Evolutionary conservation across 1,140 invertebrate species (phyloP).

Genomic region (Drosophila punjabiensis): DNA sequence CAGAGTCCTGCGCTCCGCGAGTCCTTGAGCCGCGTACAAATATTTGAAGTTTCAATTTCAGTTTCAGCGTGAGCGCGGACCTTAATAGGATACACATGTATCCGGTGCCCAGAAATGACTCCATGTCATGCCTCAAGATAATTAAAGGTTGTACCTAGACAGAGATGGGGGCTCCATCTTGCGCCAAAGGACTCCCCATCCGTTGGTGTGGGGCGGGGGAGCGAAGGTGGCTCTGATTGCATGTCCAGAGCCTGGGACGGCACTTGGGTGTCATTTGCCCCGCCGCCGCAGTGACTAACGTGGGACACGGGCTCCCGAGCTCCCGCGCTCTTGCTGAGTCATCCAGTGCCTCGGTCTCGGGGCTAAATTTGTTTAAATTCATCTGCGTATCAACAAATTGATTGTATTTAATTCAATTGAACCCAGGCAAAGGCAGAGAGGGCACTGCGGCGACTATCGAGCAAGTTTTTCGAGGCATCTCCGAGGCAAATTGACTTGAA

Average conservation of each 20-base stretch:
- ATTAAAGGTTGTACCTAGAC: conserved; percentile 72
- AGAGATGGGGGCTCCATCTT: background rate
- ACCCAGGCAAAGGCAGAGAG: conserved; percentile 38
- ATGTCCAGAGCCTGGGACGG: conserved; percentile 42
- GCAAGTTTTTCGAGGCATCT: conserved; percentile 49
- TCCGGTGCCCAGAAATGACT: conserved; percentile 68
- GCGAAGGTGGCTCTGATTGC: conserved; percentile 39
- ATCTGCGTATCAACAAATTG: conserved; percentile 82
- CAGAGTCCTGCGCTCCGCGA: conserved; percentile 44
- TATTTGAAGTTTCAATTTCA: conserved; percentile 82
- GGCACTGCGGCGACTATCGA: conserved; percentile 33
- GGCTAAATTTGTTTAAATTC: conserved; percentile 75
- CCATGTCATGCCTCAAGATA: conserved; percentile 82
- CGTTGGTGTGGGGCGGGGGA: background rate
- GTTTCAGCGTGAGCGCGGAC: conserved; percentile 41
- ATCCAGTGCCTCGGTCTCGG: conserved; percentile 41
- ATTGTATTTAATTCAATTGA: conserved; percentile 82
- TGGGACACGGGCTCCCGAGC: conserved; percentile 16
- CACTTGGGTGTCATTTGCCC: conserved; percentile 62
- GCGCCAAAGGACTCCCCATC: conserved; percentile 10
- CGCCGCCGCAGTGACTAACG: conserved; percentile 40
- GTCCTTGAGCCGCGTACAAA: conserved; percentile 66
- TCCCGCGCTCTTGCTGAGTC: conserved; percentile 53
- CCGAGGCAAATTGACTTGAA: conserved; percentile 73
- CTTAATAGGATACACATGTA: conserved; percentile 63